Evolutionary conservation across 2,888 invertebrate species (phyloP).

Genomic region (Frankliniella intonsa): DNA sequence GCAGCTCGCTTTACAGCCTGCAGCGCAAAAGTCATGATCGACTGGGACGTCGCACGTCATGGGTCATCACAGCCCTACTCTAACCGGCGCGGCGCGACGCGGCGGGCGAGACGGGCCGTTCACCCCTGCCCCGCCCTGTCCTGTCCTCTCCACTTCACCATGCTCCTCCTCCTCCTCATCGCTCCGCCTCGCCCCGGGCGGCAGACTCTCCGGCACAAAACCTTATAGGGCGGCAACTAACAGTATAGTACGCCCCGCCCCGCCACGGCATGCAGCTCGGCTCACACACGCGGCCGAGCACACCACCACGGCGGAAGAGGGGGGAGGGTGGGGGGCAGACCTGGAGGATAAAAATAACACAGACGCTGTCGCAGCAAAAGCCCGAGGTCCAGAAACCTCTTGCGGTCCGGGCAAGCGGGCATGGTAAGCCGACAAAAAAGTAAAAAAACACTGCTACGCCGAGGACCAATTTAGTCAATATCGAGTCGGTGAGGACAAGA

Average conservation of each 20-base stretch:
- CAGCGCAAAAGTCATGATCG: background rate
- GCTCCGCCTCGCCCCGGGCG: too few species aligned
- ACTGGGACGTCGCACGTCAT: background rate
- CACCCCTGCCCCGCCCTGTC: background rate
- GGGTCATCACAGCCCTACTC: too few species aligned
- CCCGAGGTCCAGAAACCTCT: background rate
- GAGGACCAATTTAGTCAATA: background rate
- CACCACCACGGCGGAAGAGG: background rate
- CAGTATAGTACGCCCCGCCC: too few species aligned
- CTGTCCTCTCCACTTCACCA: background rate
- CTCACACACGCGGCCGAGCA: too few species aligned
- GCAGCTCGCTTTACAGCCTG: too few species aligned
- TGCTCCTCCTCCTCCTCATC: too few species aligned
- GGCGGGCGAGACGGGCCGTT: background rate
- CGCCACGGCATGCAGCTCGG: too few species aligned
- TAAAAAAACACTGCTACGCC: background rate
- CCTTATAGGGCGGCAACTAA: background rate
- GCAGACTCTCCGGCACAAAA: too few species aligned
- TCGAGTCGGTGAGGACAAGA: background rate
- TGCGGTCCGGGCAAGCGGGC: background rate
- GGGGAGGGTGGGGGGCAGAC: background rate
- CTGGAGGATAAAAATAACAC: constrained; percentile 20
- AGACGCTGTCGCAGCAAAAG: background rate
- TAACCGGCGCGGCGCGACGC: background rate
- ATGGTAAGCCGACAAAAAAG: background rate